phyloP scores from a whole-genome alignment of 2,797 vertebrate species.

The Linurgus olivaceus region DNA sequence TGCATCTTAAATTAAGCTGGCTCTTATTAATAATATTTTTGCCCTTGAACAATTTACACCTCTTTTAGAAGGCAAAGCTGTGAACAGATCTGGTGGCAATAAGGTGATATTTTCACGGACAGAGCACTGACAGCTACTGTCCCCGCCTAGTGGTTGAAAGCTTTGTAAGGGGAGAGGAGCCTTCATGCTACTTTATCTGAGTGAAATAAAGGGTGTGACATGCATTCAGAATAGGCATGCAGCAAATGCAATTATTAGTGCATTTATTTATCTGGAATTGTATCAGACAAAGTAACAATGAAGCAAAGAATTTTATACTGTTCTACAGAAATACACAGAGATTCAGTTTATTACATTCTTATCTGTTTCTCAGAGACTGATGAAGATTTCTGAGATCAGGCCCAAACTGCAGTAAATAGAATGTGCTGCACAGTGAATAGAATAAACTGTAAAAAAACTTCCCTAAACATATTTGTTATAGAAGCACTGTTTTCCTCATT shows the following conservation, averaged over 20 bases:
- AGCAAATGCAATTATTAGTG: background rate
- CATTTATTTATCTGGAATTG: background rate
- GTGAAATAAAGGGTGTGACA: background rate
- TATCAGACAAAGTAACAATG: background rate
- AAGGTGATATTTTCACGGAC: background rate
- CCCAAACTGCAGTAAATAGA: background rate
- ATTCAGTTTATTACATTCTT: background rate
- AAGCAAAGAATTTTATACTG: background rate
- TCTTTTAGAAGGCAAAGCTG: background rate
- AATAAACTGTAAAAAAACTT: background rate
- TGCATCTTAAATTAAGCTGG: background rate
- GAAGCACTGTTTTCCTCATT: background rate
- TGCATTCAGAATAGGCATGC: background rate
- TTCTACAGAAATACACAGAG: background rate
- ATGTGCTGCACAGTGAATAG: background rate
- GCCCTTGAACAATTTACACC: background rate
- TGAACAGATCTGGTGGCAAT: fast-evolving
- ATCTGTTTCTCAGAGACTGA: background rate
- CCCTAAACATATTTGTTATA: fast-evolving
- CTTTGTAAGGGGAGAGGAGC: background rate
- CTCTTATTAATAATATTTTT: background rate
- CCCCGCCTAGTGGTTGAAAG: background rate
- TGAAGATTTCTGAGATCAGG: background rate
- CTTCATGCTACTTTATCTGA: background rate
- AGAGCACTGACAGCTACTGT: background rate